These are phyloP conservation scores for Itoplectis maculator DNA, from an alignment of 2,888 invertebrate species.

Conservation along the genomic window DNA sequence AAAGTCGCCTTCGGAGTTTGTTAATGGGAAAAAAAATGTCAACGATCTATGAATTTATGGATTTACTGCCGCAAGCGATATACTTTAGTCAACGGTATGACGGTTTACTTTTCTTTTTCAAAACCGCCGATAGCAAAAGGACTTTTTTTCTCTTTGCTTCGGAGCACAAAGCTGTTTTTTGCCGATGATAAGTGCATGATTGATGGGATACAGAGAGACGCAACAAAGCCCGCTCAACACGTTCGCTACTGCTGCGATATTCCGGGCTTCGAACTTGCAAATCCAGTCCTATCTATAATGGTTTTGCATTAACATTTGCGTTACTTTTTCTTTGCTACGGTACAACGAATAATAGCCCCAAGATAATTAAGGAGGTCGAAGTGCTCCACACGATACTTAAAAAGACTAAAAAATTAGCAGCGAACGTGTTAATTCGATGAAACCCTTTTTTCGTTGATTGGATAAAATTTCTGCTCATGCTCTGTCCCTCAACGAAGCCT, in stretches of 20 bases:
- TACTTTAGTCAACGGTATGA: background rate
- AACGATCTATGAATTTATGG: conserved; percentile 29
- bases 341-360: background rate
- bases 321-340: background rate
- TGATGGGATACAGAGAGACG: background rate
- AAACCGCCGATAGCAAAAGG: background rate
- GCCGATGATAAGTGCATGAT: conserved; percentile 10
- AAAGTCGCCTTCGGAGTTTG: background rate
- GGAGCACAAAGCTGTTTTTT: conserved; percentile 11
- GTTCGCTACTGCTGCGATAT: conserved; percentile 3
- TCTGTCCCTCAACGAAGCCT: conserved; percentile 26
- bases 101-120: background rate
- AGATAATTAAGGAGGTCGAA: background rate
- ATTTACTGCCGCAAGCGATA: conserved; percentile 25
- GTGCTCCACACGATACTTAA: too few species aligned
- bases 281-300: background rate
- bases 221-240: conserved; percentile 19
- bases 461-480: conserved; percentile 13
- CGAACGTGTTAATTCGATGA: conserved; percentile 16
- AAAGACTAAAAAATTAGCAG: background rate
- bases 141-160: conserved; percentile 11
- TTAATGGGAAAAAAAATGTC: conserved; percentile 4
- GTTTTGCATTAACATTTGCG: background rate
- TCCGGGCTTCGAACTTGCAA: background rate
- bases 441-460: background rate